Evolutionary conservation across 2,888 invertebrate genomes (phyloP), one percentile per base, ranked within the genome.

Genomic region (Orchestes rusci): DNA sequence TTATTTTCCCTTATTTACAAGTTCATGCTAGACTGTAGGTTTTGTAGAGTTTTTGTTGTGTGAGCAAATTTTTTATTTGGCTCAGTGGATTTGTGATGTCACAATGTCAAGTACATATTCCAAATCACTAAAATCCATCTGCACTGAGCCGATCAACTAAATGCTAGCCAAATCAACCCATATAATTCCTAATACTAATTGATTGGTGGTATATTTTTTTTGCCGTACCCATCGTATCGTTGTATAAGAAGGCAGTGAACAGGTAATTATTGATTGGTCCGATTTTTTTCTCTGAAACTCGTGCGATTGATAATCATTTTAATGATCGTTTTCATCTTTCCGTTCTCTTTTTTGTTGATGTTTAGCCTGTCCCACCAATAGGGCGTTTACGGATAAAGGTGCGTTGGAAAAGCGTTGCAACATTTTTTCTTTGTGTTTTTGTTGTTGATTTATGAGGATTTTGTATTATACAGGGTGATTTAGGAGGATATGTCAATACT

Each of bases 201-300:
- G 56, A 61, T 58, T 64, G 62, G 65, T 66, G 61, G 59, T 66
- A 61, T 68, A 66, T 68, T 67, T 68, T 50, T 67, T 65, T 65
- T 68, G 66, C 66, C 65, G 63, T 65, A 61, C 64, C n/a, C n/a
- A n/a, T n/a, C n/a, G n/a, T n/a, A n/a, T n/a, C n/a, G 58, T 59
- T 43, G 50, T 40, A 55, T 54, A 56, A 59, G 65, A 65, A 63
- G 66, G 65, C 64, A 45, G 49, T 51, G 39, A 57, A 54, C 64
- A 67, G 66, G 67, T 67, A 68, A 67, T 64, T 64, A 67, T 64
- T 53, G 33, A 41, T 41, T 45, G 42, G 45, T 50, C 47, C 50
- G 43, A 44, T 49, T 45, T 48, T 46, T 45, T 45, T 49, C 46
- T 50, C 48, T 31, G 23, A 23, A 23, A 23, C 5, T 23, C 7